Conservation (phyloP, 2,888 invertebrate genomes). For the Apamea crenata region DNA sequence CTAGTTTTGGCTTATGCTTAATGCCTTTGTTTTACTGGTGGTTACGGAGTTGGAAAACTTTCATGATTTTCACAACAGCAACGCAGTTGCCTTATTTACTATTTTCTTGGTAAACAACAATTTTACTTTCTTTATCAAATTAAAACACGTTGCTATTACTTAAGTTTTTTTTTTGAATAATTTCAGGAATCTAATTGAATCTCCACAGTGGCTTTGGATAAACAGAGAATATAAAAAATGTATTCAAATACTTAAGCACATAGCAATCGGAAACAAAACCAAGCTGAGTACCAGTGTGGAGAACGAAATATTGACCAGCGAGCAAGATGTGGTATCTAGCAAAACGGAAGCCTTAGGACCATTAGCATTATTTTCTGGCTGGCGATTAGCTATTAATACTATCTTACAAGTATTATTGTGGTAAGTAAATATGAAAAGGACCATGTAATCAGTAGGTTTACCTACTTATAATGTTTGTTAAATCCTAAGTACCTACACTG, state of each 20-base stretch:
- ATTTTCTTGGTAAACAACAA: constrained; percentile 76
- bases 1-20: constrained; percentile 74
- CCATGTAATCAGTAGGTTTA: not conserved
- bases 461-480: not conserved
- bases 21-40: constrained; percentile 81
- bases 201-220: constrained; percentile 92
- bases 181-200: constrained; percentile 91
- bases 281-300: constrained; percentile 83
- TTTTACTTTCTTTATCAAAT: not conserved
- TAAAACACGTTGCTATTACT: not conserved
- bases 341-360: constrained; percentile 85
- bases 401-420: constrained; percentile 89
- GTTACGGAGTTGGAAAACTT: constrained; percentile 78
- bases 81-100: constrained; percentile 74
- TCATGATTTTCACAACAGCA: constrained; percentile 75
- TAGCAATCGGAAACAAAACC: constrained; percentile 89
- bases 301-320: constrained; percentile 71
- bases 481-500: not conserved
- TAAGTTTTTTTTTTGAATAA: not conserved
- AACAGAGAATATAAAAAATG: constrained; percentile 87
- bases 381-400: constrained; percentile 89
- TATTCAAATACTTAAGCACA: constrained; percentile 86
- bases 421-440: constrained; percentile 76
- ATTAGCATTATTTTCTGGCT: constrained; percentile 90
- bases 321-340: constrained; percentile 56